Base-by-base conservation (phyloP, 2,888 invertebrate species). In the Gandaritis pyraliata region DNA sequence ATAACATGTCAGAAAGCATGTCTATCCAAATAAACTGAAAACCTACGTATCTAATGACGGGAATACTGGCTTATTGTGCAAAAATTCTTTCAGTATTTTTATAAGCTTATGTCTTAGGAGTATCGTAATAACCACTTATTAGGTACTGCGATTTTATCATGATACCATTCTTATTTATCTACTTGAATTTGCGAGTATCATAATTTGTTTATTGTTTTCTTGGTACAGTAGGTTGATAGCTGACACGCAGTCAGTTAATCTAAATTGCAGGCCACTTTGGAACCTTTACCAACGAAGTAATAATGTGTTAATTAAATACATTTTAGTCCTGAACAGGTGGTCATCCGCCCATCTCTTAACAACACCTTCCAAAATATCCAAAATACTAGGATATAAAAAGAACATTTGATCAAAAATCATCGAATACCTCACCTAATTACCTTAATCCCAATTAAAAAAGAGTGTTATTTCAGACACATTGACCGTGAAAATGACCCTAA, bases 21-120 rank as follows among this genome's bases (percentile, higher is more conserved):
- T 5, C 50, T 50, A 41, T 45, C 23, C 43, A 50, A 57, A 57
- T 57, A 57, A 50, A 50, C 43, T 57, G 43, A 43, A 23, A 3
- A 23, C 23, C 49, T 48, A 49, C 56, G 49, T 49, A 49, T 43
- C 16, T 48, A 56, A 13, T 18, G 48, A 41, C 16, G 18, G 13
- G 23, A 45, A 57, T 50, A 43, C 10, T 50, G 12, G 5, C 12
- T 13, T 23, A 58, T 29, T 51, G 23, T 45, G 45, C 45, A 23
- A n/a, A 36, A 48, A 29, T 53, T 36, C 43, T 18, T 5, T 13
- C n/a, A n/a, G 2, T 12, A 23, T 41, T 39, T 39, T 36, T 36
- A 36, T 48, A 29, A 47, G 48, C 33, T 43, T 33, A 8, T 33
- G 10, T 33, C 33, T 33, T 33, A 33, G 1, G 6, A 8, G 10